Base-by-base conservation (phyloP, 1,140 invertebrate species). In the Procambarus virginalis region DNA sequence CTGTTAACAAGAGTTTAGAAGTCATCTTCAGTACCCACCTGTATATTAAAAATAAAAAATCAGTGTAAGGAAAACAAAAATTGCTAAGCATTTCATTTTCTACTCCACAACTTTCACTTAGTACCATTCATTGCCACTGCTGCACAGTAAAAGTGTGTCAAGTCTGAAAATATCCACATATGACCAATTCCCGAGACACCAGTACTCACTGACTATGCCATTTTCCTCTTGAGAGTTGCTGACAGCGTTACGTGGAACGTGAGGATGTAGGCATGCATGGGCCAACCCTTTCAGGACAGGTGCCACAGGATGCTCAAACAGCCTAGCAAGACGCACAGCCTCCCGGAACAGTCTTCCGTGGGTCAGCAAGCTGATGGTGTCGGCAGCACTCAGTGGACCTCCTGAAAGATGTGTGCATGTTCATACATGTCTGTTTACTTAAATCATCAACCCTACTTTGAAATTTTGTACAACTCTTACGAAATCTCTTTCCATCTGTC, bases 331-430 rank as follows among this genome's bases (percentile, higher is more conserved):
- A 20, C 70, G 84, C 5, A 92, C 80, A 10, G 91, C 91, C 60
- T 92, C 91, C 10, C 68, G 89, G 85, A 91, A 92, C 73, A 92
- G 80, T n/a, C 81, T 64, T 14, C 80, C 91, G 81, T 92, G 89
- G n/a, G 85, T 91, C 68, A 92, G 82, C 9, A 92, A 49, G 34
- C 82, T 86, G 76, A 91, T 91, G 17, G 90, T 91, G 80, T 91
- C 90, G 22, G 84, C 46, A 76, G 84, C n/a, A 83, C 79, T 86
- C 9, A 91, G 51, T 6, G 90, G 90, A 34, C 90, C 90, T 45
- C 90, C 90, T 86, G 70, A 51, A 76, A 70, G 10, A 73, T 34
- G 17, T 4, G 51, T 8, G 8, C 12, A 55, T 12, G 12, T 55
- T 55, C 8, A 55, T 34, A 83, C 22, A 17, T 22, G n/a, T 20